Conservation (phyloP, 2,888 invertebrate species). For the Epirrita christyi region DNA sequence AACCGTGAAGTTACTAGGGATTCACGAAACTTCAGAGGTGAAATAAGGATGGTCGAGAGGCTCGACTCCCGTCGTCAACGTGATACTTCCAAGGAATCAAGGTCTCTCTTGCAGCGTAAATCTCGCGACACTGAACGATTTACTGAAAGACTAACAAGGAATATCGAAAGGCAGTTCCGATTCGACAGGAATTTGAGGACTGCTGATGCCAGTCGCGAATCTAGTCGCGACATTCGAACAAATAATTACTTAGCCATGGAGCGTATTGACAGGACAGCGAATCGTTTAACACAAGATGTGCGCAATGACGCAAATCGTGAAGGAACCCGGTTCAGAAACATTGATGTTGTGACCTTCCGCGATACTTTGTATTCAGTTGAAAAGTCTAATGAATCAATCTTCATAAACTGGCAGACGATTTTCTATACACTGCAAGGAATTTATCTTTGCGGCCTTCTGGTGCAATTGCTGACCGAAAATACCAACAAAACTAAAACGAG, state of each 20-base stretch:
- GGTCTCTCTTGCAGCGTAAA: constrained; percentile 13
- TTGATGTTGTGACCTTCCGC: constrained; percentile 28
- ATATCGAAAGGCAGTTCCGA: constrained; percentile 7
- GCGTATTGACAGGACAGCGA: constrained; percentile 5
- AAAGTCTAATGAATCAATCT: constrained; percentile 30
- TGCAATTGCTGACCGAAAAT: constrained; percentile 54
- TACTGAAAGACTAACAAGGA: constrained; percentile 6
- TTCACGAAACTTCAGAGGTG: constrained; percentile 1
- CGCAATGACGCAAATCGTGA: constrained; percentile 29
- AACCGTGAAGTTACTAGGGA: not conserved
- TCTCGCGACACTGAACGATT: constrained; percentile 7
- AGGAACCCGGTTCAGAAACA: constrained; percentile 36
- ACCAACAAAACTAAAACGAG: constrained; percentile 44
- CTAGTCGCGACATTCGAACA: constrained; percentile 12
- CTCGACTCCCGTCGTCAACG: constrained; percentile 8
- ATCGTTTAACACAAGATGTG: constrained; percentile 4
- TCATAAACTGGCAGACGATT: constrained; percentile 60
- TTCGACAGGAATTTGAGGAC: constrained; percentile 2
- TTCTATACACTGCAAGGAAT: constrained; percentile 67
- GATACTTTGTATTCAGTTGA: constrained; percentile 26
- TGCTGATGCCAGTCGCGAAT: constrained; percentile 17
- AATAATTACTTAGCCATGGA: constrained; percentile 9
- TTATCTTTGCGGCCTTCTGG: constrained; percentile 61
- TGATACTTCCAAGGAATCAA: constrained; percentile 7
- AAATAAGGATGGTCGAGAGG: not conserved